Conservation (phyloP, 2,113 vertebrate species). For the Mohoua ochrocephala region DNA sequence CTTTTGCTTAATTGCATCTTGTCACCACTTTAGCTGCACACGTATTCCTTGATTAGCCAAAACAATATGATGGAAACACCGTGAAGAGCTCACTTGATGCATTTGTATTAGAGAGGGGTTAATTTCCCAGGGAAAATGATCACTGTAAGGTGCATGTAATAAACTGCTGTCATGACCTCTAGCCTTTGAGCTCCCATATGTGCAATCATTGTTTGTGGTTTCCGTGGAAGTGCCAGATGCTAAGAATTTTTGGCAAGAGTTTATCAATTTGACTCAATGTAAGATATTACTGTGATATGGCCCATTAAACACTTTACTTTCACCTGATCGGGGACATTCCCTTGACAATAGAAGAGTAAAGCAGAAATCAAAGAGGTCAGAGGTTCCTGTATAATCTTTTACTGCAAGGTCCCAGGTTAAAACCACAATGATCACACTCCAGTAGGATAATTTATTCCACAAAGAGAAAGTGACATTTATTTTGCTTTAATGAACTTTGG, state of each 20-base stretch:
- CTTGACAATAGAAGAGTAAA: slow-evolving; percentile 44
- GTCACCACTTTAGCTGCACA: background rate
- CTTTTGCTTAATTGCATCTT: slow-evolving; percentile 54
- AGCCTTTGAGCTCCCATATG: slow-evolving; percentile 50
- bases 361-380: slow-evolving; percentile 72
- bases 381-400: slow-evolving; percentile 61
- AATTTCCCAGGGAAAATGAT: slow-evolving; percentile 48
- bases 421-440: slow-evolving; percentile 68
- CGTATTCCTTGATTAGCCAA: slow-evolving; percentile 11
- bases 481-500: slow-evolving; percentile 64
- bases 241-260: slow-evolving; percentile 60
- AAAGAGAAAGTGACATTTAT: slow-evolving; percentile 49
- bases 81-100: background rate
- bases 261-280: slow-evolving; percentile 39
- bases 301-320: slow-evolving; percentile 49
- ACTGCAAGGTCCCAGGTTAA: slow-evolving; percentile 66
- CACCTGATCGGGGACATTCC: slow-evolving; percentile 43
- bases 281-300: slow-evolving; percentile 47
- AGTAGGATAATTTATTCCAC: slow-evolving; percentile 38
- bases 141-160: slow-evolving; percentile 66
- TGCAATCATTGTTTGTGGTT: slow-evolving; percentile 46
- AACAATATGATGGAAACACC: slow-evolving; percentile 3
- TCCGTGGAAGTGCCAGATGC: slow-evolving; percentile 49
- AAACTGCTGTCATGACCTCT: slow-evolving; percentile 69
- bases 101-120: slow-evolving; percentile 21